phyloP scores from a whole-genome alignment of 2,797 vertebrate genomes.

The Darevskia mixta region DNA sequence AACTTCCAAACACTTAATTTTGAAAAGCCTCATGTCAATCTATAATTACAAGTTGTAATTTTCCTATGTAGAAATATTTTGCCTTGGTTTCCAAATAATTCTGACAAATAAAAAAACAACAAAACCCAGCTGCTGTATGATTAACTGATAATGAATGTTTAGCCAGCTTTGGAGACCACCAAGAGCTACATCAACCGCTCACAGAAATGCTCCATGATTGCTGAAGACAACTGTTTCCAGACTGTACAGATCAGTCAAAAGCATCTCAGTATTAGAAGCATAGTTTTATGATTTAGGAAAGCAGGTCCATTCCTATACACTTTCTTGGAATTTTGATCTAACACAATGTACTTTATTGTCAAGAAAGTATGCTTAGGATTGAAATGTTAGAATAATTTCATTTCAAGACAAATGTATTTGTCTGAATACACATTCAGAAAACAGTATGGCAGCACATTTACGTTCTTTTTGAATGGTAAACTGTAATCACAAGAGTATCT shows the following conservation, averaged over 20 bases:
- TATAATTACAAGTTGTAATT: not conserved
- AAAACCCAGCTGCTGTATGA: not conserved
- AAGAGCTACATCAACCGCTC: no score
- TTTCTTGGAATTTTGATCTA: not conserved
- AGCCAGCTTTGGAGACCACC: not conserved
- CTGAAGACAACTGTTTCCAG: not conserved
- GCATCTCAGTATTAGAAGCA: not conserved
- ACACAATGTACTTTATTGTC: not conserved
- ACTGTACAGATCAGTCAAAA: not conserved
- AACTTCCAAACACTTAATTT: not conserved
- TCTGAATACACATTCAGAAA: not conserved
- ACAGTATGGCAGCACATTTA: not conserved
- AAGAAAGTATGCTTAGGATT: not conserved
- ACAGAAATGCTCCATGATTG: not conserved
- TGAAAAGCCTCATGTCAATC: not conserved
- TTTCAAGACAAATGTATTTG: not conserved
- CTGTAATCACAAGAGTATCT: not conserved
- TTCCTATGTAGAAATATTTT: not conserved
- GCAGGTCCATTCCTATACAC: no score
- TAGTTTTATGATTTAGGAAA: no score
- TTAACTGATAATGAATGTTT: not conserved
- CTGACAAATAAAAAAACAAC: not conserved
- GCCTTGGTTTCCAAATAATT: not conserved
- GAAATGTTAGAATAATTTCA: not conserved
- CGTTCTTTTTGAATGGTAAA: not conserved